Percentiles rank a stretch among this genome's conserved stretches.
phyloP scores from a whole-genome alignment of 2,797 vertebrate genomes.

The Lutjanus argentimaculatus region DNA sequence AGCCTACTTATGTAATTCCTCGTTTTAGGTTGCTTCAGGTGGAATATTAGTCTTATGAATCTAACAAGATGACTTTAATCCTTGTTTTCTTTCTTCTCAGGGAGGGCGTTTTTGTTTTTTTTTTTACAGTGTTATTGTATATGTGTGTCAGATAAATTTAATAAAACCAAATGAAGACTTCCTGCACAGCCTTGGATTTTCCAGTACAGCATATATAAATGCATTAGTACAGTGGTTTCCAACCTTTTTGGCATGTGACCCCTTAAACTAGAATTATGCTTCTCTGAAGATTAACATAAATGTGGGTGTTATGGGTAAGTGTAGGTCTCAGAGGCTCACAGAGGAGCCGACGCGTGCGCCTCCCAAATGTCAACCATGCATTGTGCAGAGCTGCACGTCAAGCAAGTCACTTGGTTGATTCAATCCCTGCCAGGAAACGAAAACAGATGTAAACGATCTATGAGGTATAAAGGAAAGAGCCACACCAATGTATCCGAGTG shows the following conservation, averaged over 20 bases:
- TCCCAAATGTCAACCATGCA: conserved; percentile 16
- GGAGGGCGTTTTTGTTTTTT: conserved; percentile 5
- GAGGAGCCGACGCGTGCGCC: background rate
- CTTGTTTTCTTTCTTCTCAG: conserved; percentile 24
- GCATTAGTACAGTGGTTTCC: background rate
- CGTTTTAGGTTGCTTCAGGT: conserved; percentile 46
- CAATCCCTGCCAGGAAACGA: background rate
- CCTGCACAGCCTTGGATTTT: conserved; percentile 15
- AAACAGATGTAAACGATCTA: background rate
- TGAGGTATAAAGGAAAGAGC: background rate
- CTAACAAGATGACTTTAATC: conserved; percentile 51
- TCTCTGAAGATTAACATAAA: background rate
- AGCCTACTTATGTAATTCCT: conserved; percentile 53
- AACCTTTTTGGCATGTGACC: conserved; percentile 13
- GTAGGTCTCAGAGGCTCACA: background rate
- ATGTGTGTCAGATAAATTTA: conserved; percentile 31
- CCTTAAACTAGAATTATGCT: conserved; percentile 25
- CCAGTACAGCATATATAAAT: background rate
- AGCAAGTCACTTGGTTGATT: background rate
- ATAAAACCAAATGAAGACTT: conserved; percentile 33
- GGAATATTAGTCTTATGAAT: conserved; percentile 40
- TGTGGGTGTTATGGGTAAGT: background rate
- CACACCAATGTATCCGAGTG: background rate
- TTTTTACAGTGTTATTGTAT: conserved; percentile 9
- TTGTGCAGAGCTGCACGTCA: conserved; percentile 6